Base-by-base conservation (phyloP, 2,113 vertebrate genomes). In the Tricholaema leucomelas region DNA sequence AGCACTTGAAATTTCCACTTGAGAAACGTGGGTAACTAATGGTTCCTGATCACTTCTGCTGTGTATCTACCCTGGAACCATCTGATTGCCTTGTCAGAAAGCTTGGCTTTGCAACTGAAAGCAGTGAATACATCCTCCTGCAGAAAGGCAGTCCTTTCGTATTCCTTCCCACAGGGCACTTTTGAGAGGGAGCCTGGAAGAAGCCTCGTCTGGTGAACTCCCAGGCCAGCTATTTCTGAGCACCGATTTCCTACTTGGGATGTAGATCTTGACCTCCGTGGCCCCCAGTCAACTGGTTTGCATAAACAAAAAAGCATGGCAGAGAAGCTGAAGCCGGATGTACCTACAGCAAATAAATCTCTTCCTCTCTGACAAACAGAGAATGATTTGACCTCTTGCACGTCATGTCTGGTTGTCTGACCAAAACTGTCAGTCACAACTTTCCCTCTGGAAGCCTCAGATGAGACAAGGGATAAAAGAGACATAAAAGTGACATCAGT, bases 341-440 rank as follows among this genome's bases (percentile, higher is more conserved):
- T 95, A 97, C 93, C 95, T 91, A 94, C 92, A 91, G 95, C 96
- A 97, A 95, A 97, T 97, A 95, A 97, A 97, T 96, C 94, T 94
- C 95, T 97, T 96, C 95, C 96, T 97, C 90, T 92, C 95, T 93
- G 91, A 96, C 95, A 95, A 90, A 96, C 94, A 95, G 87, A 95
- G 95, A 88, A 96, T 87, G 74, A 95, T 91, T 92, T 93, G 88
- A 92, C 93, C 94, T 92, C 85, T 96, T 95, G 95, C 93, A 93
- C 84, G 87, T 93, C 89, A 92, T 88, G 87, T 96, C 91, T 96
- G 81, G 85, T 90, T 70, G 90, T 92, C 79, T 94, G 91, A 95
- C 90, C 94, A 95, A 91, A 94, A 35, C 81, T 92, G 91, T 85
- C 85, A 94, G 83, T 94, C 92, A 93, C 79, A 83, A 80, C 91